Conservation (phyloP, 2,888 invertebrate genomes). For the Osedax fenrisi region DNA sequence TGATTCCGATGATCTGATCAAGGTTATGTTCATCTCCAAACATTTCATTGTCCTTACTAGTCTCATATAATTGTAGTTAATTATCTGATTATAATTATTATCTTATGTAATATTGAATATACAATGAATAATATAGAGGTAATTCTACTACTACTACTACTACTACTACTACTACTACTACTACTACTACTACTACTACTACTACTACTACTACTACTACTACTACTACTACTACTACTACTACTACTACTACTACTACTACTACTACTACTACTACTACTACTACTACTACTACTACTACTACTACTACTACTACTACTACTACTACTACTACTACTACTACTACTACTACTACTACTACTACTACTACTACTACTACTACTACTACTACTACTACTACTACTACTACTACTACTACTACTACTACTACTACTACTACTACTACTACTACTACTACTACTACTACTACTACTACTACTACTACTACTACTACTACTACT, state of each 20-base stretch:
- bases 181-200: not conserved
- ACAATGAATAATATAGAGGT: no score
- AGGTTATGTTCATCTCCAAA: not conserved
- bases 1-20: constrained; percentile 71
- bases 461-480: not conserved
- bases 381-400: not conserved
- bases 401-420: not conserved
- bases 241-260: not conserved
- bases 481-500: not conserved
- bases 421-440: not conserved
- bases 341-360: not conserved
- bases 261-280: not conserved
- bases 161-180: not conserved
- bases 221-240: not conserved
- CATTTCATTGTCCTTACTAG: no score
- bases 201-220: not conserved
- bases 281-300: not conserved
- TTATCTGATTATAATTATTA: no score
- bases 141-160: no score
- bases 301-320: not conserved
- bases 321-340: not conserved
- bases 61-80: no score
- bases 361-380: not conserved
- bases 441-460: not conserved
- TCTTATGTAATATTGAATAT: no score